phyloP scores from a whole-genome alignment of 2,888 invertebrate genomes.

The Augiades crinisus region DNA sequence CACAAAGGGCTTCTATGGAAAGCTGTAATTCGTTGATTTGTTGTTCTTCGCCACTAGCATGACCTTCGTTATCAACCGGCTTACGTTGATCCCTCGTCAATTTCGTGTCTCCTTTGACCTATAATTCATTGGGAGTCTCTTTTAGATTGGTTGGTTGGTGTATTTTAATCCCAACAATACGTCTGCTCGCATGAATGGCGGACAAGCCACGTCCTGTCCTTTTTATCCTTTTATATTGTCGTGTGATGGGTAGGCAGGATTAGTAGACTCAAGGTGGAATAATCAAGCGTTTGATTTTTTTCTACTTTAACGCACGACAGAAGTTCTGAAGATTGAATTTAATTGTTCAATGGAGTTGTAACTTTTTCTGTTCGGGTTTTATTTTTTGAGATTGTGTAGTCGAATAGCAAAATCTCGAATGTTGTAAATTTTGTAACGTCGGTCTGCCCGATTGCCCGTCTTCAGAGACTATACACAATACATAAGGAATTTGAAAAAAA shows the following conservation, averaged over 20 bases:
- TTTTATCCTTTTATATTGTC: slow-evolving; percentile 52
- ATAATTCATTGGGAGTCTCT: slow-evolving; percentile 37
- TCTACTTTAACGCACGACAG: slow-evolving; percentile 42
- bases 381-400: too few relatives aligned
- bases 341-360: slow-evolving; percentile 11
- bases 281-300: slow-evolving; percentile 43
- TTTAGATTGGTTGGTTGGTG: slow-evolving; percentile 28
- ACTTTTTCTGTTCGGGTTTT: neutral
- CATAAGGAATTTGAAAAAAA: too few relatives aligned
- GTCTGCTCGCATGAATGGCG: slow-evolving; percentile 64
- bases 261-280: slow-evolving; percentile 61
- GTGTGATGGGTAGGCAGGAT: slow-evolving; percentile 60
- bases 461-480: too few relatives aligned
- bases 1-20: slow-evolving; percentile 49
- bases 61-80: slow-evolving; percentile 49
- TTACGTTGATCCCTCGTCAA: slow-evolving; percentile 43
- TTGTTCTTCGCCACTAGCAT: slow-evolving; percentile 59
- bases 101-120: slow-evolving; percentile 25
- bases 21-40: slow-evolving; percentile 62
- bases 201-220: slow-evolving; percentile 46
- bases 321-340: slow-evolving; percentile 34
- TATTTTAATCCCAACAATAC: slow-evolving; percentile 51
- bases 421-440: too few relatives aligned
- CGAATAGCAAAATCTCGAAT: too few relatives aligned
- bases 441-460: too few relatives aligned